Evolutionary conservation across 2,797 vertebrate genomes (phyloP).

Genomic region (Philypnodon macrostomus): DNA sequence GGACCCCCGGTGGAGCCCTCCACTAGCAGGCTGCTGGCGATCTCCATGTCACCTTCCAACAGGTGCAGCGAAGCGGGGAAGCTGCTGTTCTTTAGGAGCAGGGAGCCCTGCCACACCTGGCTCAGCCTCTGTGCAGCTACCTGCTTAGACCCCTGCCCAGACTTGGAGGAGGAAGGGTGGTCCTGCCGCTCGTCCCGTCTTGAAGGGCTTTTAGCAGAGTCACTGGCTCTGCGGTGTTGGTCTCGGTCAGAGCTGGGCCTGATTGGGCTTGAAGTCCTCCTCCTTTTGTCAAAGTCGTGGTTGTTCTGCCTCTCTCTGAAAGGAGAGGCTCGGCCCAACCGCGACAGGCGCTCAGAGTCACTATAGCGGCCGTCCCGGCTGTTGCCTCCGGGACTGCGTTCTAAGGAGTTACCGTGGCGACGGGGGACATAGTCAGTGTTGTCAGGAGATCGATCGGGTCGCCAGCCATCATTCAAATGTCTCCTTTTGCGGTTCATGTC

Average conservation of each 20-base stretch:
- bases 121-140: conserved; percentile 80
- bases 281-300: conserved; percentile 79
- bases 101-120: conserved; percentile 92
- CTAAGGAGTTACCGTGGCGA: conserved; percentile 81
- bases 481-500: conserved; percentile 86
- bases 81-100: conserved; percentile 96
- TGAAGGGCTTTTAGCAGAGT: conserved; percentile 78
- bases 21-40: conserved; percentile 85
- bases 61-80: conserved; percentile 97
- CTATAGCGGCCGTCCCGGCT: conserved; percentile 83
- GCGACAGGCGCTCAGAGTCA: conserved; percentile 83
- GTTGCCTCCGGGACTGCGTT: conserved; percentile 82
- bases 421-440: conserved; percentile 78
- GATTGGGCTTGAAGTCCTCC: conserved; percentile 49
- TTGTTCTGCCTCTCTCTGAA: conserved; percentile 78
- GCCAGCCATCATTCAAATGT: conserved; percentile 82
- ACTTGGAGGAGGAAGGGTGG: conserved; percentile 58
- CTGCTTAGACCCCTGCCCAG: conserved; percentile 55
- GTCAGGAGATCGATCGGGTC: conserved; percentile 87
- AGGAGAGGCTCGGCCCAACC: conserved; percentile 83
- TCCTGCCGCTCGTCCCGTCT: conserved; percentile 71
- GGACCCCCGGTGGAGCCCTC: conserved; percentile 82
- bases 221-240: conserved; percentile 68
- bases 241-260: conserved; percentile 46
- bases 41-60: conserved; percentile 86